Conservation (phyloP, 1,140 invertebrate genomes). For the Aphelenchoides besseyi region DNA sequence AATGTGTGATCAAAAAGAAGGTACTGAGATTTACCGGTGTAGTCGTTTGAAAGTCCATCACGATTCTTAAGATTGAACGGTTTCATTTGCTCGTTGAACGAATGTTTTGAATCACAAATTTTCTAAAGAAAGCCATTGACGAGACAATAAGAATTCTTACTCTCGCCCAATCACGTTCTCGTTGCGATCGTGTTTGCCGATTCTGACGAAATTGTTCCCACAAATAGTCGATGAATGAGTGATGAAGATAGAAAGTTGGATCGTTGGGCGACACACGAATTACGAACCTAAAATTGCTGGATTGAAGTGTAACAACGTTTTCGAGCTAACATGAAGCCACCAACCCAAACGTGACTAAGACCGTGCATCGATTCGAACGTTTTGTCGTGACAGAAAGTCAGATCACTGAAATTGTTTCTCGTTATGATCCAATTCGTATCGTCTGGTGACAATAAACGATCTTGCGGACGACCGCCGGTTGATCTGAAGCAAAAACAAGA, state of each 20-base stretch:
- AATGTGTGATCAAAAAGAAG: constrained; percentile 11
- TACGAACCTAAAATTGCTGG: too few species aligned
- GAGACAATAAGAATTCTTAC: constrained; percentile 27
- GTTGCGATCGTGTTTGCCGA: constrained; percentile 52
- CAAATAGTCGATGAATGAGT: constrained; percentile 63
- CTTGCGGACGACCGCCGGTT: constrained; percentile 54
- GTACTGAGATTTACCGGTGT: constrained; percentile 49
- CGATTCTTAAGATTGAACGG: constrained; percentile 57
- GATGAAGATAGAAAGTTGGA: constrained; percentile 59
- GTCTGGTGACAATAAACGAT: constrained; percentile 52
- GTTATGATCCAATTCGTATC: constrained; percentile 59
- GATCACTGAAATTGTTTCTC: constrained; percentile 52
- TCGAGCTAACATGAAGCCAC: constrained; percentile 63
- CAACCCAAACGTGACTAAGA: constrained; percentile 60
- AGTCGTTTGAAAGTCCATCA: constrained; percentile 61
- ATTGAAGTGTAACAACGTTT: too few species aligned
- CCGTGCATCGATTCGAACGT: constrained; percentile 63
- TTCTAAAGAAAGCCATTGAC: constrained; percentile 44
- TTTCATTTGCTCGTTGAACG: constrained; percentile 56
- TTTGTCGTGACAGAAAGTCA: constrained; percentile 63
- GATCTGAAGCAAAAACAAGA: constrained; percentile 30
- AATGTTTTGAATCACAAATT: constrained; percentile 52
- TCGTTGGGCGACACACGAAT: constrained; percentile 56
- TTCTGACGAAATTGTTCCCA: constrained; percentile 62
- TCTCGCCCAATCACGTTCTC: constrained; percentile 57